Evolutionary conservation across 1,140 invertebrate genomes (phyloP).

Genomic region (Drosophila parvula): DNA sequence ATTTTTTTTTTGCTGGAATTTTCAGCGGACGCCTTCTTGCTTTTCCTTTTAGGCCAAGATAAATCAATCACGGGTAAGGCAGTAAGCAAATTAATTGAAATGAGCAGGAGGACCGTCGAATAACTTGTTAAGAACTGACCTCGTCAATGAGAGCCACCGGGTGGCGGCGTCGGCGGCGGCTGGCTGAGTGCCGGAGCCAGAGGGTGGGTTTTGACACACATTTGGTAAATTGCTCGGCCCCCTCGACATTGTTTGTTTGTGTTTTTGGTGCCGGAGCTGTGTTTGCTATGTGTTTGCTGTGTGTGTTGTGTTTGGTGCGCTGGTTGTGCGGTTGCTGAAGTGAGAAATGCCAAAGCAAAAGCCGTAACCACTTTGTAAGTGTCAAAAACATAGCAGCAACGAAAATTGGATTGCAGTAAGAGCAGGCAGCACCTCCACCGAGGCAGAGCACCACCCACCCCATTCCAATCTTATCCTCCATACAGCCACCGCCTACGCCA

Average conservation of each 20-base stretch:
- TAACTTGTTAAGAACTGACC: slow-evolving; percentile 74
- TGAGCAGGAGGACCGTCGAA: slow-evolving; percentile 48
- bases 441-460: slow-evolving; percentile 19
- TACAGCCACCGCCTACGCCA: background rate
- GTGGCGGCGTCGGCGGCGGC: slow-evolving; percentile 28
- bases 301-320: slow-evolving; percentile 26
- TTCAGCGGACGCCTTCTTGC: background rate
- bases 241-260: slow-evolving; percentile 35
- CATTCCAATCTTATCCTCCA: background rate
- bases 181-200: slow-evolving; percentile 7
- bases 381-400: slow-evolving; percentile 80
- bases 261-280: slow-evolving; percentile 2
- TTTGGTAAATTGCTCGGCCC: slow-evolving; percentile 72
- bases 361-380: slow-evolving; percentile 81
- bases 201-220: slow-evolving; percentile 72
- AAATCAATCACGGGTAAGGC: slow-evolving; percentile 26
- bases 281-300: slow-evolving; percentile 14
- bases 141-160: slow-evolving; percentile 60
- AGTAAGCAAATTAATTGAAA: slow-evolving; percentile 43
- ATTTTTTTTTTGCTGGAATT: slow-evolving; percentile 1
- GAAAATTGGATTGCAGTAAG: slow-evolving; percentile 78
- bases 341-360: slow-evolving; percentile 82
- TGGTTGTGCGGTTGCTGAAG: slow-evolving; percentile 79
- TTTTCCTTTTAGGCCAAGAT: slow-evolving; percentile 13
- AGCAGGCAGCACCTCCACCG: slow-evolving; percentile 31